A percentile compares a stretch with the other conserved stretches of the same genome.
These are phyloP conservation scores for Asbolus verrucosus DNA, from an alignment of 1,140 invertebrate genomes.

Conservation along the genomic window DNA sequence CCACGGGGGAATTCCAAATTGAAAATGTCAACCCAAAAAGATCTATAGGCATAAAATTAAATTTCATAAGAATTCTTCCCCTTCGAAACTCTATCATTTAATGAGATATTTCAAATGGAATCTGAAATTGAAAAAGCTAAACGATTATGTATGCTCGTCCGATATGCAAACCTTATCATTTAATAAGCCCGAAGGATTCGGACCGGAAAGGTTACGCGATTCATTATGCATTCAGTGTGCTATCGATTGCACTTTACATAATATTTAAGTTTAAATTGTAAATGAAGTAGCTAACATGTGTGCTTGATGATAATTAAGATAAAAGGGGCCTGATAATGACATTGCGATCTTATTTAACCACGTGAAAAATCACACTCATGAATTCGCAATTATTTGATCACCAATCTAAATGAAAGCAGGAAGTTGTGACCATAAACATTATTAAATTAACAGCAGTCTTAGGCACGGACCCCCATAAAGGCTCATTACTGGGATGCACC, in stretches of 20 bases:
- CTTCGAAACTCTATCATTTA: not conserved
- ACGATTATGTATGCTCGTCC: not conserved
- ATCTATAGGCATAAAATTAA: constrained; percentile 4
- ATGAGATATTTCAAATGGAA: not conserved
- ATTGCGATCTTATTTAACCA: no score
- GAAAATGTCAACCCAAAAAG: not conserved
- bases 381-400: no score
- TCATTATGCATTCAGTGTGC: not conserved
- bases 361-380: no score
- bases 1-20: not conserved
- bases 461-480: no score
- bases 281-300: not conserved
- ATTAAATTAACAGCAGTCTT: no score
- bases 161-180: constrained; percentile 1
- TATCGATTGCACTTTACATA: not conserved
- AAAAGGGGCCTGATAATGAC: no score
- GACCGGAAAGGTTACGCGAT: not conserved
- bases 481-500: no score
- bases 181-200: not conserved
- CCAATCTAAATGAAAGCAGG: no score
- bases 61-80: not conserved
- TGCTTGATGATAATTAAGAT: not conserved
- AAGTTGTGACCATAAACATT: no score
- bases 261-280: not conserved
- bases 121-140: not conserved